Evolutionary conservation across 1,140 invertebrate genomes (phyloP).

Genomic region (Penaeus chinensis): DNA sequence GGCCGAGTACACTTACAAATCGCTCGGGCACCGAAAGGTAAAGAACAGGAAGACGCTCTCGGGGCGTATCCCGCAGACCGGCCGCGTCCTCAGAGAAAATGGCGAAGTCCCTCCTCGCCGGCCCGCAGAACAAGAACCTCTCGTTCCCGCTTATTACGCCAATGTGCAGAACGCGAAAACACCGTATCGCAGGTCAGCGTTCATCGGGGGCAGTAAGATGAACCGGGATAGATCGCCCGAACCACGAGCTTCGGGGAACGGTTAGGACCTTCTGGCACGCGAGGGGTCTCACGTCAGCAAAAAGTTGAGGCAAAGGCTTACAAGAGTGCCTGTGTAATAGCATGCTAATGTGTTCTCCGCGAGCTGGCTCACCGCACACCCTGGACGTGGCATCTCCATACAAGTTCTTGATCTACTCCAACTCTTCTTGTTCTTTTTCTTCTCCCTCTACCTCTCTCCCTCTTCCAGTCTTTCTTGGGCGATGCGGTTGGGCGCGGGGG

Average conservation of each 20-base stretch:
- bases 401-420: not conserved
- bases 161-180: too few species aligned
- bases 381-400: too few species aligned
- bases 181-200: too few species aligned
- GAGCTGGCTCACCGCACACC: conserved; percentile 42
- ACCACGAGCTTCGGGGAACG: not conserved
- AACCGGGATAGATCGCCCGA: too few species aligned
- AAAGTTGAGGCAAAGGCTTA: conserved; percentile 58
- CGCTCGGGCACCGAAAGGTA: conserved; percentile 54
- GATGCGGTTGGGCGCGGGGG: too few species aligned
- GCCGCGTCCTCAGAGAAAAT: not conserved
- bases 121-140: not conserved
- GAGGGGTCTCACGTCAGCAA: conserved; percentile 52
- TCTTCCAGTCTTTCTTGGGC: too few species aligned
- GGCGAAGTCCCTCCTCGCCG: too few species aligned
- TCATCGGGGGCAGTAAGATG: too few species aligned
- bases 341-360: conserved; percentile 56
- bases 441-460: not conserved
- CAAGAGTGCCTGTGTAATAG: conserved; percentile 60
- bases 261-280: conserved; percentile 34
- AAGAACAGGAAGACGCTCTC: conserved; percentile 29
- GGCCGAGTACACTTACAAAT: conserved; percentile 60
- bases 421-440: not conserved
- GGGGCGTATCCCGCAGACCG: conserved; percentile 26
- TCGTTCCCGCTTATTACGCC: not conserved